A percentile compares a stretch with the other conserved stretches of the same genome.
Evolutionary conservation across 1,140 invertebrate species (phyloP).

Genomic region (Grapholita molesta): DNA sequence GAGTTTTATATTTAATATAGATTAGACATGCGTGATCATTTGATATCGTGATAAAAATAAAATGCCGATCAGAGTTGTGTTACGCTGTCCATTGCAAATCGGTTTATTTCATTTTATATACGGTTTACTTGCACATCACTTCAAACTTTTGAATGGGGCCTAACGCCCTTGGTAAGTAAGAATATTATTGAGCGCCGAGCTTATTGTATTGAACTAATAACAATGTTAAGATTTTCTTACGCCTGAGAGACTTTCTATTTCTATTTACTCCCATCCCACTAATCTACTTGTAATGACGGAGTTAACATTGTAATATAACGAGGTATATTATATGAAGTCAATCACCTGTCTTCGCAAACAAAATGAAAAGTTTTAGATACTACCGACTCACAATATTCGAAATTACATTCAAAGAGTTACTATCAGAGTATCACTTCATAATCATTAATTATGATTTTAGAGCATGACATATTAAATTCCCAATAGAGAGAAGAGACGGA

Average conservation of each 20-base stretch:
- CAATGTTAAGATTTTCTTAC: slow-evolving; percentile 12
- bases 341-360: slow-evolving; percentile 19
- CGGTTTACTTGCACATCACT: not conserved
- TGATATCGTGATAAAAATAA: slow-evolving; percentile 9
- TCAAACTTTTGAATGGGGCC: not conserved
- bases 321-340: slow-evolving; percentile 11
- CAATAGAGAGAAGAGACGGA: too few species aligned
- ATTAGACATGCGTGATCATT: slow-evolving; percentile 10
- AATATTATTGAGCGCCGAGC: slow-evolving; percentile 4
- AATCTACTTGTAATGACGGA: slow-evolving; percentile 38
- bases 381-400: too few species aligned
- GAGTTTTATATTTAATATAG: slow-evolving; percentile 8
- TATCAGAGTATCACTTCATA: too few species aligned
- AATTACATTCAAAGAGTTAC: too few species aligned
- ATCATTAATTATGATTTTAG: too few species aligned
- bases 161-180: not conserved
- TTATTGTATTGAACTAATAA: slow-evolving; percentile 5
- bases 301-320: slow-evolving; percentile 7
- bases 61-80: not conserved
- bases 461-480: too few species aligned
- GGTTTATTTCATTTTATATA: not conserved
- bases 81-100: not conserved
- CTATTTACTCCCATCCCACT: slow-evolving; percentile 17
- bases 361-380: slow-evolving; percentile 16
- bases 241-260: slow-evolving; percentile 17